Conservation (phyloP, 1,140 invertebrate species). For the Dendrolimus punctatus region DNA sequence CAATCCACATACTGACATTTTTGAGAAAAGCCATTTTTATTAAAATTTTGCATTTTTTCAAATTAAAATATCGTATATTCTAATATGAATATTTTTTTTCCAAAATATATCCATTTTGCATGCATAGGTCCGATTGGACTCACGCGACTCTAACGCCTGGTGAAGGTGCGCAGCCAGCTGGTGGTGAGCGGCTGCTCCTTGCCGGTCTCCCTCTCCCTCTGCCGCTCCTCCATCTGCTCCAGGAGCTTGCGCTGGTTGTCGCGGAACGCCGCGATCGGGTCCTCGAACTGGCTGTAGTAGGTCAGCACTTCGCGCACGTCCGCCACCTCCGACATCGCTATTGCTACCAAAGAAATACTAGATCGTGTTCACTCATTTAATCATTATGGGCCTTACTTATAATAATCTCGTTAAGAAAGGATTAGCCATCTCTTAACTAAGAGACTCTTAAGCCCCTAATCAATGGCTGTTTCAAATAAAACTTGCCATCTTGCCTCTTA, state of each 20-base stretch:
- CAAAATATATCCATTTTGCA: too few relatives aligned
- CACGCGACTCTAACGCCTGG: slow-evolving; percentile 34
- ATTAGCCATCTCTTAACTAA: too few relatives aligned
- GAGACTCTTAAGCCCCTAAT: too few relatives aligned
- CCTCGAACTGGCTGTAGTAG: slow-evolving; percentile 95
- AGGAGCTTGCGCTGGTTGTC: slow-evolving; percentile 87
- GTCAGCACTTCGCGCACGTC: slow-evolving; percentile 95
- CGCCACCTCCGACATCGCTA: slow-evolving; percentile 88
- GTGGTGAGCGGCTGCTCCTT: slow-evolving; percentile 41
- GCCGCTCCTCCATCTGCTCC: slow-evolving; percentile 75
- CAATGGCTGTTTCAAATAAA: too few relatives aligned
- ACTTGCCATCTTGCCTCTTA: too few relatives aligned
- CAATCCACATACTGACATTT: too few relatives aligned
- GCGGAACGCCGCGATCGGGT: slow-evolving; percentile 93
- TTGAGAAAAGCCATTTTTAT: too few relatives aligned
- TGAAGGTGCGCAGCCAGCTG: slow-evolving; percentile 53
- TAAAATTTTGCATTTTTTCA: too few relatives aligned
- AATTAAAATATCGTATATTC: too few relatives aligned
- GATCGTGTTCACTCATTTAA: not conserved
- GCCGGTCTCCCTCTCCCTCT: slow-evolving; percentile 60
- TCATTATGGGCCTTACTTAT: too few relatives aligned
- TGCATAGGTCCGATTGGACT: not conserved
- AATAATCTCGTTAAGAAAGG: too few relatives aligned
- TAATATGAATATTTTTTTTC: too few relatives aligned
- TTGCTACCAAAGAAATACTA: slow-evolving; percentile 72